Evolutionary conservation across 2,888 invertebrate species (phyloP).

Genomic region (Nemurella pictetii): DNA sequence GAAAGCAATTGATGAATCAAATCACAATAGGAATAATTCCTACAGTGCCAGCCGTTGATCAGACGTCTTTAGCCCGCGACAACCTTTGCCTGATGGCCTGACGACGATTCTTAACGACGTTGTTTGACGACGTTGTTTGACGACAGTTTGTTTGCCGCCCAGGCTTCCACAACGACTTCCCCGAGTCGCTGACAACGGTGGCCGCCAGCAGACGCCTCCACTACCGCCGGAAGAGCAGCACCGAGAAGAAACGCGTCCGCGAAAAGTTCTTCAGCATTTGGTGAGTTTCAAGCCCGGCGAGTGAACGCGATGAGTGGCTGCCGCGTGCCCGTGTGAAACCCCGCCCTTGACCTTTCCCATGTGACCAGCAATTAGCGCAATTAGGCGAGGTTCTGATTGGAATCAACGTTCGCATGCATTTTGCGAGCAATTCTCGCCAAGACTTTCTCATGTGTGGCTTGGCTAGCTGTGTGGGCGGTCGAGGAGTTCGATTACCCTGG

Average conservation of each 20-base stretch:
- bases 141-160: slow-evolving; percentile 41
- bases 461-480: too few relatives aligned
- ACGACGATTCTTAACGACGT: too few relatives aligned
- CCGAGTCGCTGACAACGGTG: slow-evolving; percentile 61
- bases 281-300: slow-evolving; percentile 52
- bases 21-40: too few relatives aligned
- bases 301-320: too few relatives aligned
- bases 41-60: too few relatives aligned
- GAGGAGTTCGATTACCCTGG: too few relatives aligned
- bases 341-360: neutral
- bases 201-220: slow-evolving; percentile 58
- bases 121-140: slow-evolving; percentile 30
- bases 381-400: neutral
- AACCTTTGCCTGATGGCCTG: too few relatives aligned
- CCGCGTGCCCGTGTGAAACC: neutral
- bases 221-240: slow-evolving; percentile 63
- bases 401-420: neutral
- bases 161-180: slow-evolving; percentile 66
- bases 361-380: neutral
- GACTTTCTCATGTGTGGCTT: too few relatives aligned
- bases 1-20: too few relatives aligned
- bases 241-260: slow-evolving; percentile 60
- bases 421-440: too few relatives aligned
- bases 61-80: too few relatives aligned
- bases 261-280: slow-evolving; percentile 64